These are phyloP conservation scores for Dinocampus coccinellae DNA, from an alignment of 2,888 invertebrate species.

Conservation along the genomic window DNA sequence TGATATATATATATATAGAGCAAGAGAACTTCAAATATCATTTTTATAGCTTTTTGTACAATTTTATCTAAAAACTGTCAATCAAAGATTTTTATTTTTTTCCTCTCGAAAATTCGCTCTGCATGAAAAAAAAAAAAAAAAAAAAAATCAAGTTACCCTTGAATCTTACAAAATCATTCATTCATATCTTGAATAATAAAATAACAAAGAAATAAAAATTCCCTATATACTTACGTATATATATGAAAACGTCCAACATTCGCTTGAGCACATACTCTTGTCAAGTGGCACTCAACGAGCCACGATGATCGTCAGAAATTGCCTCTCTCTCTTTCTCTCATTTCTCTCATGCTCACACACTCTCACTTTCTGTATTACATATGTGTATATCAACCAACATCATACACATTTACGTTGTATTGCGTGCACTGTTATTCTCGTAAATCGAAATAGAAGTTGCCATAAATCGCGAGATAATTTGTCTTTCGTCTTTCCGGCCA, in stretches of 20 bases:
- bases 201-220: no score
- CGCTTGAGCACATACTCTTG: slow-evolving; percentile 17
- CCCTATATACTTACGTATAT: neutral
- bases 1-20: neutral
- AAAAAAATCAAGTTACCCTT: neutral
- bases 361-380: neutral
- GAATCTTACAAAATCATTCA: no score
- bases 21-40: neutral
- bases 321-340: neutral
- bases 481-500: neutral
- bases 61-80: no score
- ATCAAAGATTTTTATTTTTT: no score
- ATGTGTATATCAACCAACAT: neutral
- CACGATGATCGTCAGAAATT: slow-evolving; percentile 4
- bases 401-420: neutral
- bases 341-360: neutral
- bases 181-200: no score
- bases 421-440: neutral
- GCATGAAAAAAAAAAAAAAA: no score
- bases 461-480: neutral
- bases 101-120: no score
- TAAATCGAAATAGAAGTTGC: neutral
- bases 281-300: slow-evolving; percentile 13
- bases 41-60: neutral
- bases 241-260: slow-evolving; percentile 2